These are phyloP conservation scores for Pseudobourletiella spinata DNA, from an alignment of 1,140 invertebrate species.

Conservation along the genomic window DNA sequence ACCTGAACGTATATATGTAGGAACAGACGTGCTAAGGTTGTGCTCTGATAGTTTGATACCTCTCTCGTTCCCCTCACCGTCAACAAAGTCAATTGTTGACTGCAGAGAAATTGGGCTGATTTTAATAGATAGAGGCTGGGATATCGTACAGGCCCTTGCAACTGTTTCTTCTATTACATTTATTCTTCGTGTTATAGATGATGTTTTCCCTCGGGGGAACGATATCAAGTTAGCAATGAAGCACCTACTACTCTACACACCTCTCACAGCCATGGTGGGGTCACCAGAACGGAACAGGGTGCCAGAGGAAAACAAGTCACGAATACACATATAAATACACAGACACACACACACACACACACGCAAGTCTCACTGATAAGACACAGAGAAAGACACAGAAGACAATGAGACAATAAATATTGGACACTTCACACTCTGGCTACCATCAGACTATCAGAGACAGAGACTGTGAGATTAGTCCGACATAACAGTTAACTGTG, in stretches of 20 bases:
- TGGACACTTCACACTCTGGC: background rate
- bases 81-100: background rate
- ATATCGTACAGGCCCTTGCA: too few species aligned
- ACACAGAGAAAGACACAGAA: background rate
- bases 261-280: too few species aligned
- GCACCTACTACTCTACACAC: too few species aligned
- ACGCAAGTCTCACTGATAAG: background rate
- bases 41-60: background rate
- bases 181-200: too few species aligned
- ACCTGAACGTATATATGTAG: too few species aligned
- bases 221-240: too few species aligned
- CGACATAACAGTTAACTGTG: background rate
- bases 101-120: background rate
- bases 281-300: slow-evolving; percentile 1
- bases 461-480: background rate
- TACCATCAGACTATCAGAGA: background rate
- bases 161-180: too few species aligned
- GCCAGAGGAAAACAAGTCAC: background rate
- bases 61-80: background rate
- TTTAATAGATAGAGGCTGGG: background rate
- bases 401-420: background rate
- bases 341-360: too few species aligned
- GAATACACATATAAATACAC: too few species aligned
- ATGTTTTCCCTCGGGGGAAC: too few species aligned
- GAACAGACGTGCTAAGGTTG: too few species aligned